Conservation (phyloP, 2,888 invertebrate species). For the Epinotia nisella region DNA sequence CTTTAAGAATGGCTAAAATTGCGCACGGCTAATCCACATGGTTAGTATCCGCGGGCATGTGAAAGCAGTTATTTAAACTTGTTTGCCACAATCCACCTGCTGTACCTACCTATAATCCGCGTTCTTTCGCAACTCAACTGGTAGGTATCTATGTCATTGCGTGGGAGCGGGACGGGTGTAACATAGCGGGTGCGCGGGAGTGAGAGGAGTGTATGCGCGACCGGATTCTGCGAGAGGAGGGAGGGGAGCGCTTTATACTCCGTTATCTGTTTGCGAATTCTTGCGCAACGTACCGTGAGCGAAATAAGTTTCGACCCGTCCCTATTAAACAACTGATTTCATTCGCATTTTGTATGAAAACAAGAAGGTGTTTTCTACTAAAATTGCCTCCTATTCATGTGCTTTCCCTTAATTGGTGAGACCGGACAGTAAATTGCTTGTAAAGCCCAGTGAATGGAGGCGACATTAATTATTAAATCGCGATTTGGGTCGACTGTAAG, state of each 20-base stretch:
- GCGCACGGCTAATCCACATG: constrained; percentile 6
- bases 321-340: constrained; percentile 54
- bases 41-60: constrained; percentile 63
- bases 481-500: constrained; percentile 68
- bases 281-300: constrained; percentile 79
- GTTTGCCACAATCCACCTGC: constrained; percentile 83
- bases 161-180: constrained; percentile 61
- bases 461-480: constrained; percentile 67
- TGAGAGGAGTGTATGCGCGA: constrained; percentile 63
- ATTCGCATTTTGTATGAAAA: constrained; percentile 46
- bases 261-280: constrained; percentile 82
- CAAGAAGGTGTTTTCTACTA: constrained; percentile 48
- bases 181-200: constrained; percentile 48
- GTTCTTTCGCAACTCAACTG: constrained; percentile 79
- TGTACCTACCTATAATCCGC: constrained; percentile 76
- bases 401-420: constrained; percentile 53
- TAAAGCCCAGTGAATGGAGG: constrained; percentile 62
- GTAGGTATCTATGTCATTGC: constrained; percentile 80
- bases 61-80: constrained; percentile 83
- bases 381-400: constrained; percentile 51
- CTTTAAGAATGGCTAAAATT: constrained; percentile 3
- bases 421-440: constrained; percentile 56
- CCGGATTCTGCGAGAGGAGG: constrained; percentile 80
- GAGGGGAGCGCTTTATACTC: constrained; percentile 74
- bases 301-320: constrained; percentile 72